Conservation (phyloP, 2,797 vertebrate genomes). For the Novumbra hubbsi region DNA sequence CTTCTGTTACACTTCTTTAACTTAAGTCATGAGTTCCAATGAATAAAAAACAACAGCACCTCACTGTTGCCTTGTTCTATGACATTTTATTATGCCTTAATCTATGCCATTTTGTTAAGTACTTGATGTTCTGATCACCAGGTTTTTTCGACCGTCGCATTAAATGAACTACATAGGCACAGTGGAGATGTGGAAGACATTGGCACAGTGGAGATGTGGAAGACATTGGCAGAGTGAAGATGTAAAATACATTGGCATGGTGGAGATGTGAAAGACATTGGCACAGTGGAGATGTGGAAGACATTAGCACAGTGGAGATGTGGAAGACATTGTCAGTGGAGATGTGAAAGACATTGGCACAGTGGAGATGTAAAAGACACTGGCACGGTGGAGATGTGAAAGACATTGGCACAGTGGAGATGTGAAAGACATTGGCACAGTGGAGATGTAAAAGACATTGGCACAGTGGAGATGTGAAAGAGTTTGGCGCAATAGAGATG, state of each 20-base stretch:
- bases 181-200: conserved; percentile 14
- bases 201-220: conserved; percentile 12
- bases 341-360: conserved; percentile 18
- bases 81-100: background rate
- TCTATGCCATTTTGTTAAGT: conserved; percentile 22
- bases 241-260: conserved; percentile 15
- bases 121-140: conserved; percentile 34
- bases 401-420: conserved; percentile 10
- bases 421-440: no score
- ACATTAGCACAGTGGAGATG: conserved; percentile 12
- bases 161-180: no score
- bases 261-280: no score
- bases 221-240: no score
- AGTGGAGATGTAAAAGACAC: conserved; percentile 9
- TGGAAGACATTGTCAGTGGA: no score
- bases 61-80: background rate
- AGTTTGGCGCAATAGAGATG: no score
- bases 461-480: conserved; percentile 9
- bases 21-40: conserved; percentile 1
- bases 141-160: conserved; percentile 13
- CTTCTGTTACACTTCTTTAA: background rate
- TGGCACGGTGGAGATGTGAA: conserved; percentile 18
- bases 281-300: conserved; percentile 13
- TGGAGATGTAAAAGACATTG: conserved; percentile 14
- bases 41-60: background rate